Evolutionary conservation across 64 coral and sea anemone species (phyloP), one percentile per base, ranked within the genome.

Genomic region (Dendrophyllia cribrosa): DNA sequence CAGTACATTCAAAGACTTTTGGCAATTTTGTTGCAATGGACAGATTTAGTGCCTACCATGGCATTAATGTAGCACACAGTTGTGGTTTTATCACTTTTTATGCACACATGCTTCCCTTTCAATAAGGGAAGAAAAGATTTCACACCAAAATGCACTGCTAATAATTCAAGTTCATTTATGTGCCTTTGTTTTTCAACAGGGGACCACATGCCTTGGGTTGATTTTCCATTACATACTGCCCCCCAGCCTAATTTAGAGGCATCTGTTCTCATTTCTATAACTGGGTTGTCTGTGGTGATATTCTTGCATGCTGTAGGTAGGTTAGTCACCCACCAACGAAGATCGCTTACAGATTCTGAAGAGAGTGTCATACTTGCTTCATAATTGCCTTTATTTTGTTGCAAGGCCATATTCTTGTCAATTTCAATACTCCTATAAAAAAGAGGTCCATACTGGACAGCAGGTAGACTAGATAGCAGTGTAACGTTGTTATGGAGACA

Each of bases 361-460:
- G 76, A 88, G 25, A 79, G 67, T 24, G 85, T 72, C 82, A 93
- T 82, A 45, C 5, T 52, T 59, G 60, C 43, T 59, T 93, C 61
- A 88, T 62, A 93, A 22, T 76, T 59, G 70, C 79, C 92, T 8
- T 88, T 87, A 74, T 70, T 88, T 63, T 70, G 17, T 61, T 34
- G 82, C 16, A 88, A 72, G 60, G 92, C 92, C 25, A 7, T 43
- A 58, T 94, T 88, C 70, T 94, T 94, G 56, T 88, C 76, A 17
- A 94, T 94, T 88, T 93, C 85, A 78, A 93, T 22, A 51, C 66
- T 85, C 13, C 75, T 69, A 16, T 93, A 93, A 21, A 72, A 88
- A 17, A 93, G 83, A 21, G 70, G 83, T 88, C 76, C 52, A 66
- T 93, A 82, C 52, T 80, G 77, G 50, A 88, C 85, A 71, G 83